Evolutionary conservation across 2,797 vertebrate genomes (phyloP).

Genomic region (Falco peregrinus): DNA sequence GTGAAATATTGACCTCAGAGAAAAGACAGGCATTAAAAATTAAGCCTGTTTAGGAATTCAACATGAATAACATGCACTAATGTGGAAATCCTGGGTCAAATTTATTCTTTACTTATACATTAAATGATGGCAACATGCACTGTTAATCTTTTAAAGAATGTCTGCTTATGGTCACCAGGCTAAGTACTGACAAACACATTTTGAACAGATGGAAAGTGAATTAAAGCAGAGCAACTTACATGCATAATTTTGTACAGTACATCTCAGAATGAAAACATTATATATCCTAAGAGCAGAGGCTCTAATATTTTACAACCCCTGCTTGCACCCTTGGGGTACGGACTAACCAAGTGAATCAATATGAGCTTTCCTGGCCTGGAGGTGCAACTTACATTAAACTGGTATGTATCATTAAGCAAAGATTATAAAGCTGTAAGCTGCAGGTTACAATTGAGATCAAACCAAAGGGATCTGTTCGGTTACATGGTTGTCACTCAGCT

Average conservation of each 20-base stretch:
- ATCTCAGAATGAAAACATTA: conserved; percentile 3
- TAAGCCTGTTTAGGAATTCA: background rate
- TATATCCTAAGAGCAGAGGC: conserved; percentile 37
- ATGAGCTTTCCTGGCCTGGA: conserved; percentile 14
- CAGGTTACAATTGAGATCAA: background rate
- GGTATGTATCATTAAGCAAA: background rate
- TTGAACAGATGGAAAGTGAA: conserved; percentile 21
- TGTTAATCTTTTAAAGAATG: conserved; percentile 5
- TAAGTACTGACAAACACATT: conserved; percentile 19
- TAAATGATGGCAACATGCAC: background rate
- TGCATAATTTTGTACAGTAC: background rate
- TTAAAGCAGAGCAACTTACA: conserved; percentile 15
- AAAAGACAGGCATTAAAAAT: background rate
- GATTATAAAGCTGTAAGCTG: conserved; percentile 17
- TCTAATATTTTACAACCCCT: conserved; percentile 42
- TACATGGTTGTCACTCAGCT: background rate
- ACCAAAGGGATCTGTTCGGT: background rate
- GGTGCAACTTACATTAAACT: conserved; percentile 14
- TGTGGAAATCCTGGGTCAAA: background rate
- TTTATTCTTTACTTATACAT: background rate
- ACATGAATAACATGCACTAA: background rate
- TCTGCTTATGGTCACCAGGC: background rate
- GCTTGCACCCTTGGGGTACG: background rate
- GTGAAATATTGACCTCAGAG: background rate
- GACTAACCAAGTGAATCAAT: conserved; percentile 51